A percentile compares a stretch with the other conserved stretches of the same genome.
These are phyloP conservation scores for Polymixis flavicincta DNA, from an alignment of 2,888 invertebrate species.

Conservation along the genomic window DNA sequence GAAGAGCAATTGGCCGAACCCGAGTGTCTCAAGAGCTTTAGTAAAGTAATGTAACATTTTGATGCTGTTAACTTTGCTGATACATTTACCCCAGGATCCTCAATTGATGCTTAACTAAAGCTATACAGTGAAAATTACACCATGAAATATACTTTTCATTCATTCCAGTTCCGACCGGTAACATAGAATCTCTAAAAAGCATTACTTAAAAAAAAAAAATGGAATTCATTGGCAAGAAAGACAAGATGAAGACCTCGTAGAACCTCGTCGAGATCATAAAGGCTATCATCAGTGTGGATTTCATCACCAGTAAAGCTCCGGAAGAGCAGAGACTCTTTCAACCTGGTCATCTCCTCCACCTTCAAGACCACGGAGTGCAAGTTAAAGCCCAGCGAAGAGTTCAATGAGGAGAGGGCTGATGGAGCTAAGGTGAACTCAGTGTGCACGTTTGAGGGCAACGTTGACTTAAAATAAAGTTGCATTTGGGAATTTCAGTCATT, in stretches of 20 bases:
- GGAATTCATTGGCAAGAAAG: too few relatives aligned
- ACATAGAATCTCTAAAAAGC: too few relatives aligned
- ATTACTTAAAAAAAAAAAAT: too few relatives aligned
- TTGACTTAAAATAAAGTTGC: neutral
- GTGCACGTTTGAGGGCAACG: too few relatives aligned
- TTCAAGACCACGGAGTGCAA: conserved; percentile 96
- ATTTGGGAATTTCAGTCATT: neutral
- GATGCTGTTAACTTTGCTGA: neutral
- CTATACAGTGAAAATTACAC: neutral
- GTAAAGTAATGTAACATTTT: neutral
- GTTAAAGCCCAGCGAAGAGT: conserved; percentile 96
- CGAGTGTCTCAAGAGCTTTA: neutral
- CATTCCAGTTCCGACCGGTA: too few relatives aligned
- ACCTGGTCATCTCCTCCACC: conserved; percentile 95
- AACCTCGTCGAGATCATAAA: too few relatives aligned
- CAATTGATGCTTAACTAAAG: neutral
- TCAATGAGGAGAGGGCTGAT: conserved; percentile 97
- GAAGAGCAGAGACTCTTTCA: conserved; percentile 94
- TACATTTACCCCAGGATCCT: neutral
- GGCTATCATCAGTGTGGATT: conserved; percentile 92
- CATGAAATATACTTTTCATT: neutral
- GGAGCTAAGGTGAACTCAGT: conserved; percentile 93
- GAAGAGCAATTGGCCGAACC: neutral
- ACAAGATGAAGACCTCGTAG: too few relatives aligned
- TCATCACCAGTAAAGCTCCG: conserved; percentile 96